These are phyloP conservation scores for Polymixis lichenea DNA, from an alignment of 2,888 invertebrate species.

Conservation along the genomic window DNA sequence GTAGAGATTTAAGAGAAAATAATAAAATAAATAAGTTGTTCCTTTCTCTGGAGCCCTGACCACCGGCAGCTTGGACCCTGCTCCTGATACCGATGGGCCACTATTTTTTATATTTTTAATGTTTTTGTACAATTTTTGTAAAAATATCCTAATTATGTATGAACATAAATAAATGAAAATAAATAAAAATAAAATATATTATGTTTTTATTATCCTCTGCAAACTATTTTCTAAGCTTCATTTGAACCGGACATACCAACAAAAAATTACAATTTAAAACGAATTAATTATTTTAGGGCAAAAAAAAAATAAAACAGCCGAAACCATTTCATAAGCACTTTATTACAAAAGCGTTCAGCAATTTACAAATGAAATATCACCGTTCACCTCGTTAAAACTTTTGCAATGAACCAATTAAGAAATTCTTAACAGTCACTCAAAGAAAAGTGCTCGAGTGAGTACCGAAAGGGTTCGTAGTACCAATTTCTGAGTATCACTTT, in stretches of 20 bases:
- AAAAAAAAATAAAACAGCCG: background rate
- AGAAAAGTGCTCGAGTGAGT: constrained; percentile 51
- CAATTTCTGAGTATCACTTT: constrained; percentile 48
- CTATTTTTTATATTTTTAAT: no score
- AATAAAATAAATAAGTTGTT: no score
- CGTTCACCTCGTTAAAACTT: constrained; percentile 67
- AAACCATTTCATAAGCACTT: constrained; percentile 18
- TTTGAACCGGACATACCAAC: background rate
- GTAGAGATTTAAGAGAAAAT: no score
- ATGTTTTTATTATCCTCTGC: no score
- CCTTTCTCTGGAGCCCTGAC: no score
- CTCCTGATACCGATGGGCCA: no score
- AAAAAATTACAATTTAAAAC: background rate
- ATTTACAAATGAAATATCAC: constrained; percentile 58
- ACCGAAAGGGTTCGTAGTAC: constrained; percentile 32
- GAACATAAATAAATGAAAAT: no score
- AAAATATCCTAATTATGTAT: no score
- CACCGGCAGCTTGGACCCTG: no score
- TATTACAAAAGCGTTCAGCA: constrained; percentile 33
- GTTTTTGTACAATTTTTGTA: no score
- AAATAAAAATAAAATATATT: no score
- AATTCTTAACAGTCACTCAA: constrained; percentile 58
- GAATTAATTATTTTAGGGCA: background rate
- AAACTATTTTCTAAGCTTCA: background rate
- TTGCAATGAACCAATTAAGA: constrained; percentile 65